Evolutionary conservation across 2,888 invertebrate species (phyloP).

Genomic region (Hypolimnas misippus): DNA sequence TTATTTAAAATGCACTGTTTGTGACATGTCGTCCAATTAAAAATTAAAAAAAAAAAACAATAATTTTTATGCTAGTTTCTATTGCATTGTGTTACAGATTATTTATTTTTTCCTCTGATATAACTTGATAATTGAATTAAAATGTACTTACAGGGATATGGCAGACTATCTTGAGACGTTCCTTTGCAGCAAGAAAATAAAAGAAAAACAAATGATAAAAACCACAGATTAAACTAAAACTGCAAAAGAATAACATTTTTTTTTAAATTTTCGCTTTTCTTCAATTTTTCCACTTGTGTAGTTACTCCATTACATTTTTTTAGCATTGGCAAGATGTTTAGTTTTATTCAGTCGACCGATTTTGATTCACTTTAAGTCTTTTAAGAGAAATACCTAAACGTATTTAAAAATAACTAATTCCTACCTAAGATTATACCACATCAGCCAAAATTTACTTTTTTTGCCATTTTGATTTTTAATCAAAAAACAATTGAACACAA

Average conservation of each 20-base stretch:
- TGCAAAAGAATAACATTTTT: conserved; percentile 35
- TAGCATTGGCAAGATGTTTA: conserved; percentile 73
- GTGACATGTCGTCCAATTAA: conserved; percentile 24
- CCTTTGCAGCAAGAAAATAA: conserved; percentile 76
- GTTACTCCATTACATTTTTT: conserved; percentile 45
- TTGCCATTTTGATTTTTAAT: conserved; percentile 20
- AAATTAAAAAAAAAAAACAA: conserved; percentile 56
- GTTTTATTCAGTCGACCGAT: conserved; percentile 60
- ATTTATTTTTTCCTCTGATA: conserved; percentile 1
- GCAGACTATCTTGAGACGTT: conserved; percentile 86
- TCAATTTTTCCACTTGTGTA: conserved; percentile 37
- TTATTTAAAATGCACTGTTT: conserved; percentile 30
- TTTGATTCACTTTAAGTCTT: conserved; percentile 39
- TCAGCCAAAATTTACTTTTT: conserved; percentile 13
- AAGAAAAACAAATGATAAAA: conserved; percentile 49
- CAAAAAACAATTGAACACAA: conserved; percentile 32
- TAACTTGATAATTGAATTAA: conserved; percentile 29
- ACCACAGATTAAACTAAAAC: conserved; percentile 32
- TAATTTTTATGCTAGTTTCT: conserved; percentile 9
- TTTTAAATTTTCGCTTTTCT: conserved; percentile 42
- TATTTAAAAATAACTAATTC: conserved; percentile 4
- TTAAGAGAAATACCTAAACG: conserved; percentile 21
- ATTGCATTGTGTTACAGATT: conserved; percentile 1
- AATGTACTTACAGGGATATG: conserved; percentile 85
- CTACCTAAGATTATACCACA: not conserved